phyloP scores from a whole-genome alignment of 2,888 invertebrate species.

The Bugula neritina region DNA sequence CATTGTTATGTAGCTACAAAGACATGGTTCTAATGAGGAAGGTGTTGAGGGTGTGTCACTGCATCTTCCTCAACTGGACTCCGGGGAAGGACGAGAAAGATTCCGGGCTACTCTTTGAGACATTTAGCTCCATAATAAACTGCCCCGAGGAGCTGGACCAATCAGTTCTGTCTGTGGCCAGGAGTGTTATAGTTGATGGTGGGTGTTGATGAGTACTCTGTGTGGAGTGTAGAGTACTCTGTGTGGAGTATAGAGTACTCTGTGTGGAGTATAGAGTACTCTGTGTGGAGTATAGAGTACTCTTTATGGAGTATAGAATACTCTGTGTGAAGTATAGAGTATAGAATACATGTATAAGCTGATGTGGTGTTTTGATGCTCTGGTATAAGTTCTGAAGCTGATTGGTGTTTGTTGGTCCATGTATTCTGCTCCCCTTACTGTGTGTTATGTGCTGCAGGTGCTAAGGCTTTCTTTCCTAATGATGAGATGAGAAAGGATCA shows the following conservation, averaged over 20 bases:
- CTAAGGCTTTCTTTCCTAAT: constrained; percentile 51
- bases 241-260: too few relatives aligned
- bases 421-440: too few relatives aligned
- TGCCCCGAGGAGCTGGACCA: constrained; percentile 28
- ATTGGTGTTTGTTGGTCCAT: too few relatives aligned
- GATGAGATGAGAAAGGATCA: constrained; percentile 48
- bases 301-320: too few relatives aligned
- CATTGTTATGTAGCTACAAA: not conserved
- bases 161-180: not conserved
- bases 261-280: too few relatives aligned
- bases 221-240: too few relatives aligned
- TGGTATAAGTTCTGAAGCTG: too few relatives aligned
- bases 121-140: constrained; percentile 25
- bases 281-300: too few relatives aligned
- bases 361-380: too few relatives aligned
- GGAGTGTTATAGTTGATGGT: constrained; percentile 12
- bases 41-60: constrained; percentile 19
- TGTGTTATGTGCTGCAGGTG: too few relatives aligned
- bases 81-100: constrained; percentile 15
- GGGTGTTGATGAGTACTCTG: not conserved
- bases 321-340: too few relatives aligned
- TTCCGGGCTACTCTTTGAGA: not conserved
- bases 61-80: constrained; percentile 17
- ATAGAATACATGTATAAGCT: too few relatives aligned
- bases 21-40: not conserved